Evolutionary conservation across 92 coral and sea anemone genomes (phyloP).

Genomic region (Nematostella vectensis): DNA sequence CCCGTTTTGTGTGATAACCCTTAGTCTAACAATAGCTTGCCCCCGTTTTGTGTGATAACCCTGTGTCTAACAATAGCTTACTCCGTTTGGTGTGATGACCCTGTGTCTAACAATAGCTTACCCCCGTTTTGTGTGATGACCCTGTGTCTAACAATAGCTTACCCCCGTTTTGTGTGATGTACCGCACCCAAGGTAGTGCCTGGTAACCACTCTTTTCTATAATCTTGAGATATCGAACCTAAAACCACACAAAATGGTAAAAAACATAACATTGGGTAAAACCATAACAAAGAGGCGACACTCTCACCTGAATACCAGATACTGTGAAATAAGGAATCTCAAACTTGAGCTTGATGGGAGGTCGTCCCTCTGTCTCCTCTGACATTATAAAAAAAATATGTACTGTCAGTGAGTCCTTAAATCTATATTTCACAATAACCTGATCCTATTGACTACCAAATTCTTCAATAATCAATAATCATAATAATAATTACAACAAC

Average conservation of each 20-base stretch:
- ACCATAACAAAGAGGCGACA: background rate
- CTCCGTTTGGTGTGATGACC: no score
- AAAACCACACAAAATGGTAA: background rate
- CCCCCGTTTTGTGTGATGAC: no score
- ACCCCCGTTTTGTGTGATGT: constrained; percentile 99
- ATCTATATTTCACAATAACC: background rate
- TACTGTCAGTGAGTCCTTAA: background rate
- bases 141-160: no score
- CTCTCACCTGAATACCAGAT: constrained; percentile 85
- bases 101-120: no score
- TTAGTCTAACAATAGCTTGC: no score
- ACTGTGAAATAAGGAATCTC: constrained; percentile 98
- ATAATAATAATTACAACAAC: no score
- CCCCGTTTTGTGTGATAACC: no score
- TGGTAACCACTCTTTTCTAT: constrained; percentile 99
- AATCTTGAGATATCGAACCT: constrained; percentile 97
- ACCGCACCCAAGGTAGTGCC: constrained; percentile 99
- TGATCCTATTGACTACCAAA: no score
- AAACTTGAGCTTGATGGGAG: constrained; percentile 96
- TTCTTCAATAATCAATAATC: no score
- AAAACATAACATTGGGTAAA: no score
- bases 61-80: no score
- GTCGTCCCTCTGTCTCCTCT: constrained; percentile 83
- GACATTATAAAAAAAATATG: constrained; percentile 5
- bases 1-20: no score